Evolutionary conservation across 1,140 invertebrate species (phyloP).

Genomic region (Doryteuthis pealeii): DNA sequence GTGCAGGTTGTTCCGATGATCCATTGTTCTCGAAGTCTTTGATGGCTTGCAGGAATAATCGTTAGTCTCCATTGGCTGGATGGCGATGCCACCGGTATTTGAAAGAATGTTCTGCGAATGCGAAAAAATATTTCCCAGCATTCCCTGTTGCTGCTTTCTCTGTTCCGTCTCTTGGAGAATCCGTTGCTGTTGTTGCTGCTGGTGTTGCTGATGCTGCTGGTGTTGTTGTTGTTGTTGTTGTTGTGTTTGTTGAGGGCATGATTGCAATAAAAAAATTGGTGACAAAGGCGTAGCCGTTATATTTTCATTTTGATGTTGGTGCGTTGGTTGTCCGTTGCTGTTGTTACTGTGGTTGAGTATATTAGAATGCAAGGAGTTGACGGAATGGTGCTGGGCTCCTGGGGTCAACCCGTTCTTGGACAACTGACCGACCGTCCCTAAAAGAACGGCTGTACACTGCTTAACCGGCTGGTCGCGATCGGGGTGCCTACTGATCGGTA

Average conservation of each 20-base stretch:
- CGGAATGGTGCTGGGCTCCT: conserved; percentile 40
- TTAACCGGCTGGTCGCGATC: conserved; percentile 19
- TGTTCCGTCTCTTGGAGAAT: neutral
- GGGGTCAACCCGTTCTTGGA: conserved; percentile 21
- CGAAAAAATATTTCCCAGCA: conserved; percentile 28
- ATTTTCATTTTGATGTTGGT: neutral
- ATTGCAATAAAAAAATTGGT: neutral
- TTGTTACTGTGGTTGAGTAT: conserved; percentile 34
- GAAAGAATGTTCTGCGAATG: conserved; percentile 32
- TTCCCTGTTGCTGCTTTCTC: conserved; percentile 15
- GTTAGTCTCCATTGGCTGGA: conserved; percentile 28
- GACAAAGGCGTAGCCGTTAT: neutral
- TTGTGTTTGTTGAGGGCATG: neutral
- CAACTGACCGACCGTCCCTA: conserved; percentile 21
- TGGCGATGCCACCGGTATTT: conserved; percentile 18
- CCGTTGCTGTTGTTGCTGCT: neutral
- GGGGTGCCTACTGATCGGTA: conserved; percentile 35
- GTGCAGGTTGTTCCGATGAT: conserved; percentile 37
- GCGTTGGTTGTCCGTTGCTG: conserved; percentile 19
- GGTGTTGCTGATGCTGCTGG: neutral
- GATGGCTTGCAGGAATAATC: conserved; percentile 14
- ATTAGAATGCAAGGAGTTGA: conserved; percentile 37
- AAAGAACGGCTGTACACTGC: conserved; percentile 19
- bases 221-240: neutral
- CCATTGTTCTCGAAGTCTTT: conserved; percentile 19